These are phyloP conservation scores for Idris sp. DNA, from an alignment of 1,140 invertebrate species.

Conservation along the genomic window DNA sequence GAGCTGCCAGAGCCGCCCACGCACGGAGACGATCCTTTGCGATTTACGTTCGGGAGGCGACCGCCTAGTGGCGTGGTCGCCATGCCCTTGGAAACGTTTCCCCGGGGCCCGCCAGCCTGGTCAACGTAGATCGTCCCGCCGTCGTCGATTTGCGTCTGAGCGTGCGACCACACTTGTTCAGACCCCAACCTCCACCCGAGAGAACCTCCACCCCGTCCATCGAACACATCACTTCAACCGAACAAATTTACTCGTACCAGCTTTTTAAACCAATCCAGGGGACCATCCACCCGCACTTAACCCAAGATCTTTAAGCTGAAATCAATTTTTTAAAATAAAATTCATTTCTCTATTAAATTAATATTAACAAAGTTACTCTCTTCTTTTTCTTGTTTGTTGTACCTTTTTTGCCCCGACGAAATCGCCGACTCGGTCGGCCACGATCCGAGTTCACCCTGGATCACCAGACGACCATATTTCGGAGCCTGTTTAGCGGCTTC, in stretches of 20 bases:
- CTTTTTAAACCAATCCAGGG: too few relatives aligned
- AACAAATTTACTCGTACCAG: slow-evolving; percentile 29
- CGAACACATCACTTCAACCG: slow-evolving; percentile 76
- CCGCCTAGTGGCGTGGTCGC: slow-evolving; percentile 78
- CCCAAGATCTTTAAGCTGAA: too few relatives aligned
- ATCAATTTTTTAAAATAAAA: too few relatives aligned
- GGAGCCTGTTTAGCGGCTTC: slow-evolving; percentile 27
- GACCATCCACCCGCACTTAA: slow-evolving; percentile 9
- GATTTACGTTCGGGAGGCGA: slow-evolving; percentile 77
- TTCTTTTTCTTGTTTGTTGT: slow-evolving; percentile 1
- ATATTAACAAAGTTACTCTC: too few relatives aligned
- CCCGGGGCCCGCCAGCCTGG: slow-evolving; percentile 77
- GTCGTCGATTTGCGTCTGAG: slow-evolving; percentile 67
- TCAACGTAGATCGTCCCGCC: slow-evolving; percentile 74
- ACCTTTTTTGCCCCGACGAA: too few relatives aligned
- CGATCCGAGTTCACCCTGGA: slow-evolving; percentile 46
- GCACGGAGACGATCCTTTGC: slow-evolving; percentile 75
- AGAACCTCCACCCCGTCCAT: slow-evolving; percentile 76
- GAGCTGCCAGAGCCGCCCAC: slow-evolving; percentile 71
- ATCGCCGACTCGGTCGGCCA: slow-evolving; percentile 43
- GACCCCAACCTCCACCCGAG: slow-evolving; percentile 75
- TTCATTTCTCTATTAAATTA: too few relatives aligned
- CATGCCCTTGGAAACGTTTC: slow-evolving; percentile 78
- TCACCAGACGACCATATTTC: slow-evolving; percentile 55
- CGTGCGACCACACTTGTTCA: slow-evolving; percentile 61